These are phyloP conservation scores for Cheilosia variabilis DNA, from an alignment of 2,888 invertebrate species.

Conservation along the genomic window DNA sequence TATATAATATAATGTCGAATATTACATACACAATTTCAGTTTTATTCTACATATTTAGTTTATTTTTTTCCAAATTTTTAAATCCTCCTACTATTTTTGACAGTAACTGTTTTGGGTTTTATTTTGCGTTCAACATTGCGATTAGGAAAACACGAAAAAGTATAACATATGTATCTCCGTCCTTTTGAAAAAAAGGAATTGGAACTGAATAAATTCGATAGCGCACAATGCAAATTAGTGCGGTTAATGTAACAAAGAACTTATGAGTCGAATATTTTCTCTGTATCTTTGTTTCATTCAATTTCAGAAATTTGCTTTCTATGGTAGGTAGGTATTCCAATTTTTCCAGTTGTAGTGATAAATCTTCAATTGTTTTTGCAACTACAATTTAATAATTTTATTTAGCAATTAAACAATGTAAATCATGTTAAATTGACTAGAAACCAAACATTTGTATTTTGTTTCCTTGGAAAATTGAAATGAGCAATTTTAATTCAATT, in stretches of 20 bases:
- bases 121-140: constrained; percentile 42
- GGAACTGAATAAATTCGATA: constrained; percentile 57
- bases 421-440: constrained; percentile 60
- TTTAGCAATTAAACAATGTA: constrained; percentile 28
- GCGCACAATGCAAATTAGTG: constrained; percentile 34
- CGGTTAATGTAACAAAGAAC: constrained; percentile 22
- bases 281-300: constrained; percentile 14
- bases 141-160: constrained; percentile 40
- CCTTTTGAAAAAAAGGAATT: constrained; percentile 3
- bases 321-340: not conserved
- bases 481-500: constrained; percentile 6
- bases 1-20: constrained; percentile 73
- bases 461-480: constrained; percentile 28
- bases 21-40: constrained; percentile 65
- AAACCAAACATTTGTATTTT: constrained; percentile 51
- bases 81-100: constrained; percentile 71
- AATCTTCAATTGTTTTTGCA: constrained; percentile 20
- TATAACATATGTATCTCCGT: not conserved
- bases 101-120: constrained; percentile 31
- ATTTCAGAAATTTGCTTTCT: constrained; percentile 7
- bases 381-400: constrained; percentile 7
- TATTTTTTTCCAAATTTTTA: constrained; percentile 49
- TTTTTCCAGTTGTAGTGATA: not conserved
- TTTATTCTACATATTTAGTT: constrained; percentile 32
- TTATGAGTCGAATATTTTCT: constrained; percentile 13